Conservation (phyloP, 2,113 vertebrate species). For the Cyanistes caeruleus region DNA sequence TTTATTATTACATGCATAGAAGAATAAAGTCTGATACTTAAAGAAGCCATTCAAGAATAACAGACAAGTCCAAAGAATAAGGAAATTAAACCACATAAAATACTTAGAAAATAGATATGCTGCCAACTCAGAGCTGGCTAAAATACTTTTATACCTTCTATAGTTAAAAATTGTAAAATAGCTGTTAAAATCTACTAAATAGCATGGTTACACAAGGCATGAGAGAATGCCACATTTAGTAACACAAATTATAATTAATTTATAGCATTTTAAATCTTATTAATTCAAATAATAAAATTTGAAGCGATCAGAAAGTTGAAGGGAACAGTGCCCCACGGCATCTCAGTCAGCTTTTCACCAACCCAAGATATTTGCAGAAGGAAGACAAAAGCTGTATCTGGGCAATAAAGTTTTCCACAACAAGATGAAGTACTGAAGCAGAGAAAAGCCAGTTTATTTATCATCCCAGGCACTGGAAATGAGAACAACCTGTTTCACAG, state of each 20-base stretch:
- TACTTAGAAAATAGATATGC: background rate
- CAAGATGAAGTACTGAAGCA: background rate
- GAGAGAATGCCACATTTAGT: background rate
- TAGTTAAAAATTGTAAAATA: background rate
- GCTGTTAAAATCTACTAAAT: background rate
- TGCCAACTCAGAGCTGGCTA: background rate
- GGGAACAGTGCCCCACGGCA: background rate
- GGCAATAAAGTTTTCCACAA: background rate
- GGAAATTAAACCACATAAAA: background rate
- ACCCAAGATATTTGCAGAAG: background rate
- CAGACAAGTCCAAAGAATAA: background rate
- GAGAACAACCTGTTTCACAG: background rate
- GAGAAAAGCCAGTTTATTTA: background rate
- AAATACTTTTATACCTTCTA: background rate
- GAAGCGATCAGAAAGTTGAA: background rate
- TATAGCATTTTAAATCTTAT: background rate
- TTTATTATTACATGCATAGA: background rate
- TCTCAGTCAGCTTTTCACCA: background rate
- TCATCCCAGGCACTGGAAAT: background rate
- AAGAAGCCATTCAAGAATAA: background rate
- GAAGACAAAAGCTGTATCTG: background rate
- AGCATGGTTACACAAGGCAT: background rate
- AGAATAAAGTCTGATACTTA: background rate
- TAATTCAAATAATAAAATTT: background rate
- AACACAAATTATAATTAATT: background rate